Evolutionary conservation across 2,888 invertebrate genomes (phyloP).

Genomic region (Acronicta aceris): DNA sequence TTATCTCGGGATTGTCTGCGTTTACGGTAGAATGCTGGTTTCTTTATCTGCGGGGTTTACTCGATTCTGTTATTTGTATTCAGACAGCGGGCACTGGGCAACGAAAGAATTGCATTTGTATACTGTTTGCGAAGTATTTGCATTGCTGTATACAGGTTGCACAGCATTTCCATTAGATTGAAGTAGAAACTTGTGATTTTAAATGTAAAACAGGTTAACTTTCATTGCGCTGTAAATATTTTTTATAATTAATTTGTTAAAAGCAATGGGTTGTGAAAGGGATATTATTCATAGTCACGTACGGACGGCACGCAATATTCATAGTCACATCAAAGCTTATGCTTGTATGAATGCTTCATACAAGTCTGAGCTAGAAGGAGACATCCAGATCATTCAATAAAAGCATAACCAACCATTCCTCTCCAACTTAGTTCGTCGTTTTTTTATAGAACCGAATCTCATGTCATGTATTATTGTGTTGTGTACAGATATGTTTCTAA

Average conservation of each 20-base stretch:
- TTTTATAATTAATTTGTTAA: slow-evolving; percentile 37
- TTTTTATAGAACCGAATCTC: background rate
- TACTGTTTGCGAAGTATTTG: slow-evolving; percentile 30
- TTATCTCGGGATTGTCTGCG: slow-evolving; percentile 45
- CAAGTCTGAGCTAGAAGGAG: slow-evolving; percentile 23
- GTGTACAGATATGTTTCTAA: no score
- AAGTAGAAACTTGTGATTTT: slow-evolving; percentile 48
- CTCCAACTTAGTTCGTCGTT: background rate
- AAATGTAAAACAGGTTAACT: slow-evolving; percentile 47
- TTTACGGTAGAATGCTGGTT: slow-evolving; percentile 34
- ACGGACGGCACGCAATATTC: slow-evolving; percentile 38
- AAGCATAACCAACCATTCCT: slow-evolving; percentile 8
- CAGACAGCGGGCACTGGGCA: slow-evolving; percentile 17
- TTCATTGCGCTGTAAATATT: slow-evolving; percentile 41
- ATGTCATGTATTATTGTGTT: background rate
- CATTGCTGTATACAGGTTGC: slow-evolving; percentile 36
- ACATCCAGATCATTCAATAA: slow-evolving; percentile 11
- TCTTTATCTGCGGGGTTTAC: slow-evolving; percentile 35
- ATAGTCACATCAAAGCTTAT: slow-evolving; percentile 39
- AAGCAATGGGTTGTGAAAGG: slow-evolving; percentile 18
- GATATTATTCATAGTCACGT: slow-evolving; percentile 41
- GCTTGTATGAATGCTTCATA: slow-evolving; percentile 39
- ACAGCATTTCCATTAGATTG: slow-evolving; percentile 43
- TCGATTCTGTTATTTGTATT: slow-evolving; percentile 40
- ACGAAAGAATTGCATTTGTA: slow-evolving; percentile 50